Conservation (phyloP, 2,888 invertebrate genomes). For the Oxytorus armatus region DNA sequence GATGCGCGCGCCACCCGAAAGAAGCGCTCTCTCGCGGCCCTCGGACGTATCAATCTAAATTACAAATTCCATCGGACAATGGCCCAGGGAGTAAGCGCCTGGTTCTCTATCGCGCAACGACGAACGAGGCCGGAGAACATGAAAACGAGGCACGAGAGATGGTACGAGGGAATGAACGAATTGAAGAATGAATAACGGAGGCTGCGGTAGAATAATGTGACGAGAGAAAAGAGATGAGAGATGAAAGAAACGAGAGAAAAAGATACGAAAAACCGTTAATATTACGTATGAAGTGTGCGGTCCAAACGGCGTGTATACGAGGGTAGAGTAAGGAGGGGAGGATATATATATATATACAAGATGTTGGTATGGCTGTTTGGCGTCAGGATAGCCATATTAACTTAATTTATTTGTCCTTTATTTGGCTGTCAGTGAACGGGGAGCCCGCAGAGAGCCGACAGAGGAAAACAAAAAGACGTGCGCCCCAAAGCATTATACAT, state of each 20-base stretch:
- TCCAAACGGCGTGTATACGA: conserved; percentile 27
- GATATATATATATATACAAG: conserved; percentile 32
- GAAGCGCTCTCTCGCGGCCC: conserved; percentile 67
- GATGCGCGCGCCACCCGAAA: conserved; percentile 20
- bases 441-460: conserved; percentile 68
- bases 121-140: conserved; percentile 45
- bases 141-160: conserved; percentile 36
- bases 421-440: conserved; percentile 81
- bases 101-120: conserved; percentile 35
- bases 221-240: conserved; percentile 15
- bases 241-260: neutral
- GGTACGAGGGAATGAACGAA: conserved; percentile 37
- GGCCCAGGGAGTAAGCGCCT: conserved; percentile 58
- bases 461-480: conserved; percentile 73
- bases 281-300: conserved; percentile 44
- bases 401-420: conserved; percentile 84
- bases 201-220: conserved; percentile 32
- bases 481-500: conserved; percentile 26
- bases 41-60: conserved; percentile 83
- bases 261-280: conserved; percentile 54
- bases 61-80: conserved; percentile 84
- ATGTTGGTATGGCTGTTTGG: conserved; percentile 70
- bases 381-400: conserved; percentile 79
- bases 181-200: conserved; percentile 61
- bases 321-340: neutral